These are phyloP conservation scores for Scopus umbretta DNA, from an alignment of 2,113 vertebrate genomes.

Conservation along the genomic window DNA sequence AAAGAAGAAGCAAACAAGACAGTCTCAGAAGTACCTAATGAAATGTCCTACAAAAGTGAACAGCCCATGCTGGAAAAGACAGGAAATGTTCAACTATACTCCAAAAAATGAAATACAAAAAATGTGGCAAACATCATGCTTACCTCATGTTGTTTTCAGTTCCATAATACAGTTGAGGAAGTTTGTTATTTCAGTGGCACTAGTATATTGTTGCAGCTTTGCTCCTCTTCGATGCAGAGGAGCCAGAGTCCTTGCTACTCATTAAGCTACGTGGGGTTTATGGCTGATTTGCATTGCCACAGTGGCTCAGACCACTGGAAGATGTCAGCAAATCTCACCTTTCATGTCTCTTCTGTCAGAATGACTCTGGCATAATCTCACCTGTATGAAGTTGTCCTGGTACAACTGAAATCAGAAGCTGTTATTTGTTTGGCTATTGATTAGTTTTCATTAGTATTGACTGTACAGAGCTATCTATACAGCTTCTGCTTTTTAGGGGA, in stretches of 20 bases:
- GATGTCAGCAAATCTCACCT: not conserved
- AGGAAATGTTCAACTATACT: not conserved
- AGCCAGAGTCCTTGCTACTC: not conserved
- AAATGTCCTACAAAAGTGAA: not conserved
- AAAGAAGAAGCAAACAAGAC: not conserved
- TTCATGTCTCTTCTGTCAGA: not conserved
- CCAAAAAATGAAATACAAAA: not conserved
- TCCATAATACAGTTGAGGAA: not conserved
- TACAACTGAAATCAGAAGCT: not conserved
- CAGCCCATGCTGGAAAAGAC: not conserved
- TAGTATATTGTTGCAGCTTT: not conserved
- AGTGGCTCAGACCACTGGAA: not conserved
- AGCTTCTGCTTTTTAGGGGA: not conserved
- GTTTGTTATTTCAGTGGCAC: not conserved
- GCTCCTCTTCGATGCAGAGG: not conserved
- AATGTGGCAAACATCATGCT: not conserved
- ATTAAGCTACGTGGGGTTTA: not conserved
- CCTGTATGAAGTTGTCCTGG: not conserved
- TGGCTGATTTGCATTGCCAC: not conserved
- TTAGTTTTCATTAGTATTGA: not conserved
- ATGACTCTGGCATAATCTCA: not conserved
- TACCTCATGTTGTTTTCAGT: not conserved
- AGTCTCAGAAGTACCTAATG: not conserved
- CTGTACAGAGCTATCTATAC: not conserved
- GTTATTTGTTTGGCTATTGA: not conserved